Base-by-base conservation (phyloP, 2,888 invertebrate genomes). In the Netelia inedita region DNA sequence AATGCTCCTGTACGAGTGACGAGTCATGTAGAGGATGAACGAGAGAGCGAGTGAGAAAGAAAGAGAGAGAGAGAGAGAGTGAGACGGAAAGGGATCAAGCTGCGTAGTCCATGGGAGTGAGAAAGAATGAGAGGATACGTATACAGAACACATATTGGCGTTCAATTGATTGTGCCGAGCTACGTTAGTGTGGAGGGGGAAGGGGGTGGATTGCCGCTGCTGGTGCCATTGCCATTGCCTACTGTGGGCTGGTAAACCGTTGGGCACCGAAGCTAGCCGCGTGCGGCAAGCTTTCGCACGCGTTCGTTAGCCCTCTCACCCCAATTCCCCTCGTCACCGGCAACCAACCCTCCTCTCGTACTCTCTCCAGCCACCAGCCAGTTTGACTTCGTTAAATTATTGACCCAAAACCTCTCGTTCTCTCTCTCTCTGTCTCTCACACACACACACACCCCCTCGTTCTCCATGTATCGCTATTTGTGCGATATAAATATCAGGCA, bases 331-430 rank as follows among this genome's bases (percentile, higher is more conserved):
- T 53, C 21, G 41, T 28, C 55, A 59, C 66, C 57, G 21, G 53
- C 63, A 65, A 41, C 75, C 65, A 65, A 57, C 16, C 19, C 75
- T 53, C 65, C 69, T 57, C 63, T 46, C 66, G 59, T 43, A 50
- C 53, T 53, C 21, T 35, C 72, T 53, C 19, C 66, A 46, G 53
- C 63, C 68, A 53, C 73, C 69, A 83, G 83, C 19, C 79, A 74
- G 79, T 79, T 83, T 83, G 83, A 79, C 79, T 83, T 83, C 55
- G 74, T 79, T 79, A 79, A 75, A 83, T 83, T 79, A 83, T 83
- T 79, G 79, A 83, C 74, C 83, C 74, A 75, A 79, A 83, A 74
- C 68, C 69, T 73, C 83, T 57, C 72, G 11, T 23, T 69, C 43
- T 43, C 61, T 74, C 63, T 68, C 61, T 69, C 61, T 46, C 61